Conservation (phyloP, 2,888 invertebrate species). For the Phortica magna region DNA sequence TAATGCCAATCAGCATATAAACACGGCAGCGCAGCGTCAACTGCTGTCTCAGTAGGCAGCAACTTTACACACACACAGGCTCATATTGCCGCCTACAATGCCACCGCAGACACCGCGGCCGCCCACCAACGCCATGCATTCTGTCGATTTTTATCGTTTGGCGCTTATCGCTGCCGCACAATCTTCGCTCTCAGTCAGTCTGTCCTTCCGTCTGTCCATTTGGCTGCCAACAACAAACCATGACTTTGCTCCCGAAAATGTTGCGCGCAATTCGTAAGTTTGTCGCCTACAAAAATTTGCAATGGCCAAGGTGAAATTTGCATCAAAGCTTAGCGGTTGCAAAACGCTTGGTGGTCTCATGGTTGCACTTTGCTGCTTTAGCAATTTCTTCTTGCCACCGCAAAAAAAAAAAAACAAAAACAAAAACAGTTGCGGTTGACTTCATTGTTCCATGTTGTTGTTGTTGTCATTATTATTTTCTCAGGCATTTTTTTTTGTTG, state of each 20-base stretch:
- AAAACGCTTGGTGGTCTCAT: slow-evolving; percentile 62
- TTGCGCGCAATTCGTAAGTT: slow-evolving; percentile 75
- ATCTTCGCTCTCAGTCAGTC: slow-evolving; percentile 40
- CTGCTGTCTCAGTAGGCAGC: slow-evolving; percentile 29
- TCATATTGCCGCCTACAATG: slow-evolving; percentile 48
- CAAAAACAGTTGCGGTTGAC: slow-evolving; percentile 23
- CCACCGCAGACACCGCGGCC: slow-evolving; percentile 24
- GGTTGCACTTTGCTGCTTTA: slow-evolving; percentile 10
- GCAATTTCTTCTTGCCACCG: slow-evolving; percentile 53
- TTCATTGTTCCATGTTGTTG: slow-evolving; percentile 25
- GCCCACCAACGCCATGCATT: slow-evolving; percentile 32
- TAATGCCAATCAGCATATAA: slow-evolving; percentile 78
- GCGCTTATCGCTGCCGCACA: slow-evolving; percentile 62
- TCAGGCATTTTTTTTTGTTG: slow-evolving; percentile 13
- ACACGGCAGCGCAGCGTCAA: slow-evolving; percentile 40
- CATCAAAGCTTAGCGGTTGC: slow-evolving; percentile 51
- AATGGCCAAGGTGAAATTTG: slow-evolving; percentile 53
- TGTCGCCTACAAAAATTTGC: slow-evolving; percentile 69
- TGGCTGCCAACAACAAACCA: background rate
- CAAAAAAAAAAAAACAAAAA: background rate
- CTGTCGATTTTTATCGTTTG: slow-evolving; percentile 59
- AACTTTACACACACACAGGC: slow-evolving; percentile 63
- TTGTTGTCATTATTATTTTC: slow-evolving; percentile 33
- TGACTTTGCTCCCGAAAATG: slow-evolving; percentile 48
- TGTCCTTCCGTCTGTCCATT: background rate